Evolutionary conservation across 2,888 invertebrate species (phyloP).

Genomic region (Folsomia manolachei): DNA sequence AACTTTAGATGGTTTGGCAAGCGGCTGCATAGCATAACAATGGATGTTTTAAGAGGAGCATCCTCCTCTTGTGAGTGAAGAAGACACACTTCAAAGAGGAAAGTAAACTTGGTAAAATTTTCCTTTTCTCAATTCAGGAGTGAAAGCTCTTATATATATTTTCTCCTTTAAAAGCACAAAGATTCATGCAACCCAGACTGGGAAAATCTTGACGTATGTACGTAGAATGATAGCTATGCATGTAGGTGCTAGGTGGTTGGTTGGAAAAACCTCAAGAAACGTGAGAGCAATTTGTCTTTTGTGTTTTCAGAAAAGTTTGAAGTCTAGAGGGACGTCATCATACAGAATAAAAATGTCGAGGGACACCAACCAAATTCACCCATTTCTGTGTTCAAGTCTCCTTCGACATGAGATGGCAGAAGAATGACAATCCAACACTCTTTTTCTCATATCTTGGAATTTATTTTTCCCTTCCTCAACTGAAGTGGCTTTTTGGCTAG

Average conservation of each 20-base stretch:
- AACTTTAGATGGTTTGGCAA: conserved; percentile 1
- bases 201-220: too few relatives aligned
- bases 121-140: background rate
- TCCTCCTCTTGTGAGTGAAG: background rate
- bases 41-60: conserved; percentile 14
- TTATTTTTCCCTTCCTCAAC: too few relatives aligned
- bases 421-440: conserved; percentile 18
- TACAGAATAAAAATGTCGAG: conserved; percentile 13
- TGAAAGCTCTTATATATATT: background rate
- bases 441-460: background rate
- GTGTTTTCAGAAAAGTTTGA: conserved; percentile 17
- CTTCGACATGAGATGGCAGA: conserved; percentile 22
- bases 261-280: conserved; percentile 15
- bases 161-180: background rate
- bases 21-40: conserved; percentile 19
- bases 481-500: too few relatives aligned
- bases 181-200: background rate
- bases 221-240: too few relatives aligned
- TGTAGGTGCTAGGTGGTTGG: background rate
- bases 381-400: background rate
- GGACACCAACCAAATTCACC: background rate
- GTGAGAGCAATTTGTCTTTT: conserved; percentile 24
- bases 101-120: conserved; percentile 17
- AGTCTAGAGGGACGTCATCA: conserved; percentile 17
- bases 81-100: conserved; percentile 17